Conservation (phyloP, 2,888 invertebrate species). For the Lottia gigantea region DNA sequence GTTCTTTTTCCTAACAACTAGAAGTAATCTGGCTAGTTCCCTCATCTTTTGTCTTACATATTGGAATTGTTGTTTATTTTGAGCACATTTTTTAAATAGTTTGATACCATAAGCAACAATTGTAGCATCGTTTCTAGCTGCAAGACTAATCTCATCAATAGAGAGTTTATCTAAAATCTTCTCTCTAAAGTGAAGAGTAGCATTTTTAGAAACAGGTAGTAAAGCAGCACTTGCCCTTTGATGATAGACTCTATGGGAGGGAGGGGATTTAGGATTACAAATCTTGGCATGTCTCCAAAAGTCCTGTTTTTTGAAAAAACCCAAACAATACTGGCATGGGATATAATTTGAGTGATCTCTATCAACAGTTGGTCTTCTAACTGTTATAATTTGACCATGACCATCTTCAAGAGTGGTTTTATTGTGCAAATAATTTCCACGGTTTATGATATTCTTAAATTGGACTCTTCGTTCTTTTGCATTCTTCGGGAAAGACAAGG, state of each 20-base stretch:
- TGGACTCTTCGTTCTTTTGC: not conserved
- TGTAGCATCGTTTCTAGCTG: not conserved
- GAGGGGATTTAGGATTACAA: not conserved
- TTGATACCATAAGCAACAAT: not conserved
- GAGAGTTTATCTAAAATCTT: not conserved
- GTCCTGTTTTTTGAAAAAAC: not conserved
- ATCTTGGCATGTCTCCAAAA: slow-evolving; percentile 5
- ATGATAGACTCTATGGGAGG: not conserved
- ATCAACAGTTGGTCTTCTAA: not conserved
- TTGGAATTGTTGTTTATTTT: slow-evolving; percentile 6
- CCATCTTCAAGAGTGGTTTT: not conserved
- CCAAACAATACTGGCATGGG: not conserved
- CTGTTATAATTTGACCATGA: not conserved
- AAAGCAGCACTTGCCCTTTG: slow-evolving; percentile 10
- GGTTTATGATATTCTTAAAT: not conserved
- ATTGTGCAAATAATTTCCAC: not conserved
- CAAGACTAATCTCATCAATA: not conserved
- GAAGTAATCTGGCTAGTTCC: not conserved
- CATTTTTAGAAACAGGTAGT: slow-evolving; percentile 1
- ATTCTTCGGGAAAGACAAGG: not conserved
- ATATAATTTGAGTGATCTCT: not conserved
- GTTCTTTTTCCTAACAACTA: not conserved
- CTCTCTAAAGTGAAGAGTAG: not conserved
- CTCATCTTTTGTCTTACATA: slow-evolving; percentile 2
- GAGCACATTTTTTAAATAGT: slow-evolving; percentile 10